Conservation (phyloP, 2,113 vertebrate genomes). For the Phalacrocorax carbo region DNA sequence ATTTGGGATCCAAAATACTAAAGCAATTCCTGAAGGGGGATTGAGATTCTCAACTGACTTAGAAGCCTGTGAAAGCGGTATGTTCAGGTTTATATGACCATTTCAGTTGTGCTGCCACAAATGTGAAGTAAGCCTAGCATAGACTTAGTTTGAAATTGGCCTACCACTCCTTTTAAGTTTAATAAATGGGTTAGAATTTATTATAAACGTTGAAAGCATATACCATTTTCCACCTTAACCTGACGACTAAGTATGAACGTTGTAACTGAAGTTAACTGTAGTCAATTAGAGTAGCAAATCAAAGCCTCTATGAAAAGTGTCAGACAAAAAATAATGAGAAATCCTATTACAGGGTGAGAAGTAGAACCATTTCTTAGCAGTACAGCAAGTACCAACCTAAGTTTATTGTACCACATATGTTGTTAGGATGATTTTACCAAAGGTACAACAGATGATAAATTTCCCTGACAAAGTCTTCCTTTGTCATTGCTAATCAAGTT, state of each 20-base stretch:
- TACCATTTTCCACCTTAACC: background rate
- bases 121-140: background rate
- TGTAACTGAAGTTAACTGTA: background rate
- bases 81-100: background rate
- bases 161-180: background rate
- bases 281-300: background rate
- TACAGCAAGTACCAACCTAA: constrained; percentile 31
- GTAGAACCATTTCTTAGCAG: constrained; percentile 49
- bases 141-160: background rate
- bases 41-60: background rate
- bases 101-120: background rate
- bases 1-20: background rate
- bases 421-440: constrained; percentile 54
- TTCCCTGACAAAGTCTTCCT: constrained; percentile 54
- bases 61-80: background rate
- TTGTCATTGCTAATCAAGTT: constrained; percentile 70
- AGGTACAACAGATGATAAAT: constrained; percentile 69
- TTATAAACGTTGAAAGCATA: background rate
- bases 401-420: constrained; percentile 47
- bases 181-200: background rate
- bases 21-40: background rate
- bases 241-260: rapidly evolving
- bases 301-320: background rate
- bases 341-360: background rate
- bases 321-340: background rate